These are phyloP conservation scores for human (Homo sapiens) DNA, from an alignment of 2,113 vertebrate species.

Conservation along the genomic window DNA sequence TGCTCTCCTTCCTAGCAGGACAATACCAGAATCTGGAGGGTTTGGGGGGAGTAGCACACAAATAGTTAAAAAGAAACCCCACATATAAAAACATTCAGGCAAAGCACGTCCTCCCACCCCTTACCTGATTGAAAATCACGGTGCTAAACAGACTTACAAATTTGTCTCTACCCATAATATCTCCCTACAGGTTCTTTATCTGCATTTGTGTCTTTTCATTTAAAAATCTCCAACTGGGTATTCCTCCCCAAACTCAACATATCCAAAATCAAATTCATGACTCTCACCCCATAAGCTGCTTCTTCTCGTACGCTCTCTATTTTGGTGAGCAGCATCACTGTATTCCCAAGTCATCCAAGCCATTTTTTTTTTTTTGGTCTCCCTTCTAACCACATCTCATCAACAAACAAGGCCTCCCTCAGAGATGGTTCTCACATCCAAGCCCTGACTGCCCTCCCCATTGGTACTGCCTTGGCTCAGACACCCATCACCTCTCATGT, in stretches of 20 bases:
- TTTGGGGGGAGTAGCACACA: not conserved
- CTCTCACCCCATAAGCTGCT: not conserved
- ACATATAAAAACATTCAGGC: not conserved
- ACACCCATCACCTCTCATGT: not conserved
- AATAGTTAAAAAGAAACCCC: not conserved
- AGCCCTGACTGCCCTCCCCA: not conserved
- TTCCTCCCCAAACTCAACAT: not conserved
- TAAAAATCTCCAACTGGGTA: not conserved
- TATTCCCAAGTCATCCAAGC: not conserved
- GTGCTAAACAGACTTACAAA: not conserved
- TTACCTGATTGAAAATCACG: not conserved
- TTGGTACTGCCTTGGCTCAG: not conserved
- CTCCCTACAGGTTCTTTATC: not conserved
- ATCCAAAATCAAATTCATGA: not conserved
- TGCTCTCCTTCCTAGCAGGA: not conserved
- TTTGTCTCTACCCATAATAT: too few relatives aligned
- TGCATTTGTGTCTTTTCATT: not conserved
- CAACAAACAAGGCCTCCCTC: not conserved
- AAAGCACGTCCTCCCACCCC: not conserved
- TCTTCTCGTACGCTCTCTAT: not conserved
- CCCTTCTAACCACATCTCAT: not conserved
- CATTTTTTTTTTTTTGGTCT: not conserved
- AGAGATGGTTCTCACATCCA: not conserved
- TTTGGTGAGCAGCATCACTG: not conserved
- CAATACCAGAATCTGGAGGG: not conserved